A percentile compares a stretch with the other conserved stretches of the same genome.
These are phyloP conservation scores for Dreissena polymorpha DNA, from an alignment of 1,140 invertebrate species.

Conservation along the genomic window DNA sequence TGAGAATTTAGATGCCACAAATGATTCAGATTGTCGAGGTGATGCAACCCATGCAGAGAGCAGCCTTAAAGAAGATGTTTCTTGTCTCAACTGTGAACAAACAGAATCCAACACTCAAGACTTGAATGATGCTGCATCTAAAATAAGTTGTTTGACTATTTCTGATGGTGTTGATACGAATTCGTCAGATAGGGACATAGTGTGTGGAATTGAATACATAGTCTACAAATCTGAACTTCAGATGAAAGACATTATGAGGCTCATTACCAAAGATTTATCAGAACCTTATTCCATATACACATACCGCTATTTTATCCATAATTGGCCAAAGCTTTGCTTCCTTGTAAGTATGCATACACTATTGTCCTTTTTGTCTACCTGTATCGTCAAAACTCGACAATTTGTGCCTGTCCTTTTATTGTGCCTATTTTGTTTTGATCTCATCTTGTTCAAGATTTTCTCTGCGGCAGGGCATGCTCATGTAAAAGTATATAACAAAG, in stretches of 20 bases:
- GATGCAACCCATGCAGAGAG: slow-evolving; percentile 9
- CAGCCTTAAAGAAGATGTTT: slow-evolving; percentile 7
- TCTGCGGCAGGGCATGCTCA: no score
- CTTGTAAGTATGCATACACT: slow-evolving; percentile 85
- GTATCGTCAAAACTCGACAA: no score
- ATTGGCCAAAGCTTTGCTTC: slow-evolving; percentile 99
- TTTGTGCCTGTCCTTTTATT: no score
- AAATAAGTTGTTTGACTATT: slow-evolving; percentile 42
- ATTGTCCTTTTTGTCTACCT: no score
- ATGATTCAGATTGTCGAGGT: not conserved
- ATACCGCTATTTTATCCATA: slow-evolving; percentile 99
- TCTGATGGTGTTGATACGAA: slow-evolving; percentile 11
- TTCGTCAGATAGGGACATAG: slow-evolving; percentile 48
- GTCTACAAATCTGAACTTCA: slow-evolving; percentile 93
- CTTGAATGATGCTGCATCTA: slow-evolving; percentile 8
- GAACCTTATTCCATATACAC: slow-evolving; percentile 99
- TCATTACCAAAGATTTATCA: slow-evolving; percentile 99
- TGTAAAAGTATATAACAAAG: no score
- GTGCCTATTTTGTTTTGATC: no score
- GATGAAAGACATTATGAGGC: slow-evolving; percentile 98
- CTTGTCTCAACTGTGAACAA: slow-evolving; percentile 45
- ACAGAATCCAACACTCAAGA: slow-evolving; percentile 32
- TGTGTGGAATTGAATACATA: slow-evolving; percentile 77
- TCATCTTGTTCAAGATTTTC: no score
- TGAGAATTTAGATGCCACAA: not conserved